Base-by-base conservation (phyloP, 2,888 invertebrate genomes). In the Neuroscelio doddi region DNA sequence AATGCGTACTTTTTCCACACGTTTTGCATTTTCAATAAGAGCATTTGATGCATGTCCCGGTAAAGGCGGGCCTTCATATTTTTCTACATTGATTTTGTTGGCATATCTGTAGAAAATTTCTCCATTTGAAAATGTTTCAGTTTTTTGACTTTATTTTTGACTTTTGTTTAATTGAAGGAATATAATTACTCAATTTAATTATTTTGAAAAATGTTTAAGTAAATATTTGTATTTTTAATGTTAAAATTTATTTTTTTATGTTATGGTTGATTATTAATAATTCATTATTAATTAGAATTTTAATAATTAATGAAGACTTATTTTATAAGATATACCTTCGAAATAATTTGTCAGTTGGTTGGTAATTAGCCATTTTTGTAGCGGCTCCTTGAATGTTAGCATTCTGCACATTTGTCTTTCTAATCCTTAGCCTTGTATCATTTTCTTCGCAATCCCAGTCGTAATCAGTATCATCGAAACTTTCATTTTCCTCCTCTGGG, bases 81-180 rank as follows among this genome's bases (percentile, higher is more conserved):
- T 91, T 62, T 94, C 94, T 0, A 95, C 89, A 85, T 93, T 95
- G 17, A 96, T 93, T 85, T 92, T 94, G 69, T 93, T 89, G 0
- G 91, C 86, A 79, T 90, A 95, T 77, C 91, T 93, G 9, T 34
- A 30, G 17, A 44, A 9, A 44, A 21, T 3, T 21, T 21, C n/a
- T n/a, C n/a, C n/a, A n/a, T n/a, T 12, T 34, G 34, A 15, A n/a
- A 5, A 14, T 12, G 2, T 34, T 34, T 34, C 32, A 9, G 10
- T 32, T 32, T 32, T 32, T 32, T 32, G 10, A 3, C 32, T 32
- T 12, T 9, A 9, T 32, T 3, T 32, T n/a, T n/a, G n/a, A 4
- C 10, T 34, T 34, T 34, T 34, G 7, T 34, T 34, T 34, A 34
- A n/a, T 34, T 34, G 34, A n/a, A n/a, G n/a, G n/a, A n/a, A n/a